phyloP scores from a whole-genome alignment of 2,888 invertebrate species.

The Phytoseiulus persimilis region DNA sequence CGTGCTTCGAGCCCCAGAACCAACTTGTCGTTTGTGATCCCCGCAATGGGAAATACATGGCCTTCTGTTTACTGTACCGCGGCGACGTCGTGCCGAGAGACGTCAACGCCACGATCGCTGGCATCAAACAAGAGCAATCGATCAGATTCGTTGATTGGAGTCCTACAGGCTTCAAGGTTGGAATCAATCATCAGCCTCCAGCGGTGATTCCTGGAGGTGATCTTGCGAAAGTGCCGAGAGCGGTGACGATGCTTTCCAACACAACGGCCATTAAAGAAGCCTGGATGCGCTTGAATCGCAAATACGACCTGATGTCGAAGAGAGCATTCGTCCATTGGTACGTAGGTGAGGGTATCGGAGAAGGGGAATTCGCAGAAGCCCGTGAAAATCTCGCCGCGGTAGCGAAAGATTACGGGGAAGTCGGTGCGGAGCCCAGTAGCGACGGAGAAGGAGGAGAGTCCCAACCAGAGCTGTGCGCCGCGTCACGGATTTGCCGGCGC shows the following conservation, averaged over 20 bases:
- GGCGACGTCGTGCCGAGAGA: slow-evolving; percentile 51
- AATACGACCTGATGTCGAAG: slow-evolving; percentile 55
- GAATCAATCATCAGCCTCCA: slow-evolving; percentile 60
- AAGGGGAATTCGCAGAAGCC: slow-evolving; percentile 51
- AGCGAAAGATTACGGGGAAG: slow-evolving; percentile 49
- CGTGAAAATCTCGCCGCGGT: slow-evolving; percentile 54
- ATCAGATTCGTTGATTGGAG: slow-evolving; percentile 52
- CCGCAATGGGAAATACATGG: slow-evolving; percentile 53
- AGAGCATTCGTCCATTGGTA: slow-evolving; percentile 54
- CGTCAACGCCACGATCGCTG: slow-evolving; percentile 50
- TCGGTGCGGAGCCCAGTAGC: slow-evolving; percentile 46
- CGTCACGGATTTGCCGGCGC: no score
- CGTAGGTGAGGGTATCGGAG: slow-evolving; percentile 49
- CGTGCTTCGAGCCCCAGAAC: slow-evolving; percentile 53
- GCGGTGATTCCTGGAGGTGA: slow-evolving; percentile 92
- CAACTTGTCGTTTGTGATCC: slow-evolving; percentile 53
- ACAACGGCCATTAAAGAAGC: slow-evolving; percentile 54
- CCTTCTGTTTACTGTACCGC: slow-evolving; percentile 51
- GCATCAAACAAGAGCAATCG: slow-evolving; percentile 50
- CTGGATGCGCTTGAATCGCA: slow-evolving; percentile 51
- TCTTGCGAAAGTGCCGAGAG: slow-evolving; percentile 56
- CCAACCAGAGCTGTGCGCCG: no score
- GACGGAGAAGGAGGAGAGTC: slow-evolving; percentile 26
- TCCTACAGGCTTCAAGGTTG: slow-evolving; percentile 51
- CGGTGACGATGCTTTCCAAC: slow-evolving; percentile 53